phyloP scores from a whole-genome alignment of 2,888 invertebrate genomes.

The Seira musarum region DNA sequence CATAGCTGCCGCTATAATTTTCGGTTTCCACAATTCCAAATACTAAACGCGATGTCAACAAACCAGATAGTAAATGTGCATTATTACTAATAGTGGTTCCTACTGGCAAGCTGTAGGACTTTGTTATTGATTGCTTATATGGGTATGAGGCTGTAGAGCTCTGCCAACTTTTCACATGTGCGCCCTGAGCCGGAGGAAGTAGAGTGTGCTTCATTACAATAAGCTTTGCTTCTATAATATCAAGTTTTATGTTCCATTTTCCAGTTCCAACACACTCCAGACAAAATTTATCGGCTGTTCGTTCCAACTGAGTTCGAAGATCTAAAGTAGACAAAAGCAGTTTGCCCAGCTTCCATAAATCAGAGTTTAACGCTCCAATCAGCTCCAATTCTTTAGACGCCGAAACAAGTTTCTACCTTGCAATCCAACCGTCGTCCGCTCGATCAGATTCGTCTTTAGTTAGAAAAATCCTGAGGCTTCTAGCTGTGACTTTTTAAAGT shows the following conservation, averaged over 20 bases:
- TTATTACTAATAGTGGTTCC: conserved; percentile 41
- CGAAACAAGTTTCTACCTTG: conserved; percentile 19
- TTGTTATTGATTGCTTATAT: conserved; percentile 35
- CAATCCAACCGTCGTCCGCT: conserved; percentile 32
- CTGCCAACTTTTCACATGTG: conserved; percentile 46
- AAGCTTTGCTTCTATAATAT: conserved; percentile 45
- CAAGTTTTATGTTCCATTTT: conserved; percentile 13
- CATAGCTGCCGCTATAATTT: conserved; percentile 30
- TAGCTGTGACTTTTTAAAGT: conserved; percentile 36
- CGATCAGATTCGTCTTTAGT: conserved; percentile 38
- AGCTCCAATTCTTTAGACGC: conserved; percentile 55
- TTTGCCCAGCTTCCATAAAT: conserved; percentile 33
- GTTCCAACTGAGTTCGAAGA: conserved; percentile 36
- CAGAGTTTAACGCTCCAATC: conserved; percentile 45
- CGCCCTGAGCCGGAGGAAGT: conserved; percentile 42
- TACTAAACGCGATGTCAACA: conserved; percentile 47
- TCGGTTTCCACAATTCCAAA: conserved; percentile 41
- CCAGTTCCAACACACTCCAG: conserved; percentile 23
- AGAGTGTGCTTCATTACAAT: conserved; percentile 34
- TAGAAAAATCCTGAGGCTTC: conserved; percentile 44
- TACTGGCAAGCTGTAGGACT: conserved; percentile 49
- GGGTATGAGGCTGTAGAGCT: conserved; percentile 29
- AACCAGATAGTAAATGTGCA: conserved; percentile 41
- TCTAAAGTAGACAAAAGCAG: conserved; percentile 50
- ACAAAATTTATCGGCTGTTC: conserved; percentile 39